Evolutionary conservation across 2,888 invertebrate species (phyloP), one percentile per base, ranked within the genome.

Genomic region (Drosophila diplacantha): DNA sequence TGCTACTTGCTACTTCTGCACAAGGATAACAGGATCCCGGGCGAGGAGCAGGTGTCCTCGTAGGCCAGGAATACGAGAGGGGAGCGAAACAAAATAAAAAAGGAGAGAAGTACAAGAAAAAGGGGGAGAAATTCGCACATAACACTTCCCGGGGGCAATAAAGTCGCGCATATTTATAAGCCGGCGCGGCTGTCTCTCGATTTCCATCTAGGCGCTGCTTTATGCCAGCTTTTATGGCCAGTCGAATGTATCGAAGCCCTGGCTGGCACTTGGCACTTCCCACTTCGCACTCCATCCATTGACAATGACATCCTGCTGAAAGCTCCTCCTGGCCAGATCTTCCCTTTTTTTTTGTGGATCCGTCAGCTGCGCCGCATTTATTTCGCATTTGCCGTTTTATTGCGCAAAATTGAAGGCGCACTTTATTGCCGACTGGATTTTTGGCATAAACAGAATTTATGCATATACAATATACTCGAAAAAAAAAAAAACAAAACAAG

Each of bases 381-480:
- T 73, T 73, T 73, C 56, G 37, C 66, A 65, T 68, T 71, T 71
- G 47, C 22, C 59, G 35, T 58, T 67, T 72, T 72, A 72, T 72
- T 74, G 72, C 62, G 46, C 59, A 56, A 72, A 72, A 72, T 74
- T 72, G 74, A 74, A 74, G 62, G 74, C 74, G 53, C 53, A 74
- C 72, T 72, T 74, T 72, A 72, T 74, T 62, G 56, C 74, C 69
- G 59, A 71, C 74, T 74, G 74, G 74, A 74, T 72, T 72, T 69
- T 55, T 63, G 53, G 69, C 72, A 74, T 74, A 74, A 72, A 74
- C 72, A 53, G 34, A 65, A 66, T 65, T 65, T 65, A 66, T 66
- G 66, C 68, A 67, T 66, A 67, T 67, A 66, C 59, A 68, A 67
- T 49, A 58, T 58, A 65, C 68, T 50, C 24, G 26, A 20, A 50